Conservation (phyloP, 2,797 vertebrate species). For the Acrocephalus scirpaceus region DNA sequence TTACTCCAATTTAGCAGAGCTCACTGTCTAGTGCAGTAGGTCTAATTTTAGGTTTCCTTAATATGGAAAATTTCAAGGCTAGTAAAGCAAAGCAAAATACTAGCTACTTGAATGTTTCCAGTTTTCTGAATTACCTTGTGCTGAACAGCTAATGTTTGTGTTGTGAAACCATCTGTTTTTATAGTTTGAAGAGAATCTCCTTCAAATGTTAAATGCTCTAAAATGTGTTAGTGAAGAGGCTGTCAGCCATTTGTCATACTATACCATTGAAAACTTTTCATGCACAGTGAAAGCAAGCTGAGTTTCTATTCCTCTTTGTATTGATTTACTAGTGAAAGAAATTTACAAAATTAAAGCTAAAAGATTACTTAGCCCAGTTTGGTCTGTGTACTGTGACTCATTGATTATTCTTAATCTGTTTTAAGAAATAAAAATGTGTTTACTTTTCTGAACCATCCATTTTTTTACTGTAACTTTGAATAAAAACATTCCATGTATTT, state of each 20-base stretch:
- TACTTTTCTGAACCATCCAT: neutral
- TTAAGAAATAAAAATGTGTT: neutral
- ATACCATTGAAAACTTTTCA: neutral
- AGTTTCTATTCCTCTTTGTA: neutral
- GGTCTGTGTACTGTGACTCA: neutral
- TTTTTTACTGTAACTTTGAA: neutral
- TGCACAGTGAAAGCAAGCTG: neutral
- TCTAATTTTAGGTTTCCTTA: conserved; percentile 21
- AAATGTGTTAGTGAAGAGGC: conserved; percentile 31
- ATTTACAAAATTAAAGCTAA: neutral
- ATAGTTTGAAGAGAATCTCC: conserved; percentile 29
- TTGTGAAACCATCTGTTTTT: conserved; percentile 61
- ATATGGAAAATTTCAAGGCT: neutral
- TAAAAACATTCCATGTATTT: neutral
- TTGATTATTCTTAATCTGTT: neutral
- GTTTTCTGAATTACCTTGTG: conserved; percentile 61
- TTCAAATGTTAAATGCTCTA: conserved; percentile 37
- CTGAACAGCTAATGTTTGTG: conserved; percentile 51
- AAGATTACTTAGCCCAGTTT: neutral
- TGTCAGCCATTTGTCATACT: conserved; percentile 15
- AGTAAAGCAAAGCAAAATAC: neutral
- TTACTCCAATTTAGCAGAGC: neutral
- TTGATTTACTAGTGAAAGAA: neutral
- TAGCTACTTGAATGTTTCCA: conserved; percentile 30
- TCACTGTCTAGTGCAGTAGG: neutral